Evolutionary conservation across 2,888 invertebrate genomes (phyloP).

Genomic region (Poecilobothrus nobilitatus): DNA sequence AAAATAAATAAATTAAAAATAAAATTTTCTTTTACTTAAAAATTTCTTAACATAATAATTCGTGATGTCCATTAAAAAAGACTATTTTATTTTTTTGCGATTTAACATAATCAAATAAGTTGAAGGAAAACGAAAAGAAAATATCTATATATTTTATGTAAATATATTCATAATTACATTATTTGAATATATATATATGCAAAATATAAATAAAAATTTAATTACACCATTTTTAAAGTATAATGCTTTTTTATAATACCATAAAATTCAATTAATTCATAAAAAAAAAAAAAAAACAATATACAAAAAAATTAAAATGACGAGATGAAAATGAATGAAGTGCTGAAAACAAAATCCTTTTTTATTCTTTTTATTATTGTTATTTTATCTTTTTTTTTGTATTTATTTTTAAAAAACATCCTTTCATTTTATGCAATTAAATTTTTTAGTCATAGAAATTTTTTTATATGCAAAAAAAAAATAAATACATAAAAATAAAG

Average conservation of each 20-base stretch:
- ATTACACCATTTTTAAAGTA: neutral
- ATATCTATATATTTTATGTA: no score
- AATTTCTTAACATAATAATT: no score
- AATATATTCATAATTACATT: no score
- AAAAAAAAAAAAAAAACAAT: neutral
- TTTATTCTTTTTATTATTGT: neutral
- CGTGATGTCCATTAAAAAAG: no score
- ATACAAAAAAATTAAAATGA: neutral
- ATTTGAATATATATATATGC: no score
- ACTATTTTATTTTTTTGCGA: no score
- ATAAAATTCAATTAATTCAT: neutral
- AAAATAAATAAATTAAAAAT: no score
- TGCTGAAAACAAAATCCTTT: neutral
- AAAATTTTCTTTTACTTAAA: no score
- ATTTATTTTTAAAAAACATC: neutral
- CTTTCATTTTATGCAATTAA: slow-evolving; percentile 6
- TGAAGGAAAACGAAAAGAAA: no score
- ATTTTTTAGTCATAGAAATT: neutral
- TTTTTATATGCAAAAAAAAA: no score
- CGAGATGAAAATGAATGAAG: neutral
- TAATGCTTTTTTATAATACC: neutral
- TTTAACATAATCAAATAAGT: no score
- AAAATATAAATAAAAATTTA: neutral
- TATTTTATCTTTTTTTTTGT: neutral
- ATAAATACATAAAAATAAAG: no score